Evolutionary conservation across 2,113 vertebrate species (phyloP), one percentile per base, ranked within the genome.

Genomic region (Eupsittula cactorum): DNA sequence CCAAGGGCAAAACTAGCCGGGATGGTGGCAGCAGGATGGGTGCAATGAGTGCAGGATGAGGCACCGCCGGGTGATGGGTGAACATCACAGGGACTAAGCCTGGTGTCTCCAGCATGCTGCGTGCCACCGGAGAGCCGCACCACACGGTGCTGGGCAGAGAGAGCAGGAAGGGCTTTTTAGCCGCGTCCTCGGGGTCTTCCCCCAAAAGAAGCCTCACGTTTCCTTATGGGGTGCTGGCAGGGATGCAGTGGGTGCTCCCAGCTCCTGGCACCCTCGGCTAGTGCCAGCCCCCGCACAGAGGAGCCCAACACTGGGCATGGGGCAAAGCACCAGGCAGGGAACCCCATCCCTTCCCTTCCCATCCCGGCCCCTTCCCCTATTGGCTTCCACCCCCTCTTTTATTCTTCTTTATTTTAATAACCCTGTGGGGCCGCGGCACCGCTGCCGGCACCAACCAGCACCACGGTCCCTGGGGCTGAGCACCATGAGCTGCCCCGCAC

Each of bases 331-430:
- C 2, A 1, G 73, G 41, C 41, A 25, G 75, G 75, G 53, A n/a
- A 6, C 59, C 70, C 76, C 13, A 6, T 59, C 57, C 20, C 57
- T 33, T 57, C 53, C 75, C 37, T n/a, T 29, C 79, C 83, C 67
- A 53, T 31, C 28, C 37, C 63, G 52, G 6, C 64, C 85, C 76
- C 53, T 62, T 86, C 82, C 86, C 69, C 86, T 49, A 4, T 39
- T 67, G 0, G 52, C 33, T 41, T 62, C 86, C 64, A 35, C 64
- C 86, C 86, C 71, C 82, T 39, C 42, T 65, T 77, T 73, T 55
- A 50, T 77, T 82, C 46, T 49, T 10, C 69, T 92, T 90, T 86
- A 82, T 90, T 90, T 82, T 44, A 86, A 73, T 67, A 82, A 64
- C 33, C 93, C 93, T 3, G 7, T 3, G 60, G 63, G 63, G 68